Evolutionary conservation across 1,140 invertebrate species (phyloP), one percentile per base, ranked within the genome.

Genomic region (Philaenus spumarius): DNA sequence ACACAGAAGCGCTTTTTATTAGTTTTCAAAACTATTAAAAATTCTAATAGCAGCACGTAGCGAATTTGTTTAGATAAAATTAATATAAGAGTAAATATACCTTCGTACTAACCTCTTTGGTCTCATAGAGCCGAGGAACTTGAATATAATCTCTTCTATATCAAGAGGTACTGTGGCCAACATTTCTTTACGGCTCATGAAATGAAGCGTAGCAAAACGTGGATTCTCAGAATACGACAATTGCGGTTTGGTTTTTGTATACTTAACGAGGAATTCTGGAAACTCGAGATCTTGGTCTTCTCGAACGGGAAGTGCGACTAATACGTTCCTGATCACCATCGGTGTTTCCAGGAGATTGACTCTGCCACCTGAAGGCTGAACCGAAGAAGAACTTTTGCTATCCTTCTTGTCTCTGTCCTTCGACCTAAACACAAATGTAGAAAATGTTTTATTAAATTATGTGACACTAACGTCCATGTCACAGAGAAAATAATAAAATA

Each of bases 61-160:
- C n/a, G n/a, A n/a, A n/a, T n/a, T n/a, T n/a, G n/a, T n/a, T n/a
- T n/a, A n/a, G n/a, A n/a, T n/a, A n/a, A n/a, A n/a, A n/a, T n/a
- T n/a, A n/a, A n/a, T n/a, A n/a, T n/a, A n/a, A n/a, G n/a, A n/a
- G n/a, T n/a, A n/a, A n/a, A n/a, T n/a, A n/a, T n/a, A n/a, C n/a
- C n/a, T n/a, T n/a, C n/a, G n/a, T n/a, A n/a, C 30, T 62, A 40
- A 63, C 64, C 50, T 58, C 58, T 65, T 65, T 11, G 61, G 55
- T 48, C 45, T 48, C 5, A 65, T 58, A 12, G 34, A 39, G 19
- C 37, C 46, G 14, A 63, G 37, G 42, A 65, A 65, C 14, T 48
- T 24, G 1, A 57, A 34, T 12, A 63, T 54, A 7, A 63, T 55
- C 3, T 35, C 45, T 45, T 58, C 62, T 35, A 65, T 61, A 50